phyloP scores from a whole-genome alignment of 2,113 vertebrate genomes.

The Isichthys henryi region DNA sequence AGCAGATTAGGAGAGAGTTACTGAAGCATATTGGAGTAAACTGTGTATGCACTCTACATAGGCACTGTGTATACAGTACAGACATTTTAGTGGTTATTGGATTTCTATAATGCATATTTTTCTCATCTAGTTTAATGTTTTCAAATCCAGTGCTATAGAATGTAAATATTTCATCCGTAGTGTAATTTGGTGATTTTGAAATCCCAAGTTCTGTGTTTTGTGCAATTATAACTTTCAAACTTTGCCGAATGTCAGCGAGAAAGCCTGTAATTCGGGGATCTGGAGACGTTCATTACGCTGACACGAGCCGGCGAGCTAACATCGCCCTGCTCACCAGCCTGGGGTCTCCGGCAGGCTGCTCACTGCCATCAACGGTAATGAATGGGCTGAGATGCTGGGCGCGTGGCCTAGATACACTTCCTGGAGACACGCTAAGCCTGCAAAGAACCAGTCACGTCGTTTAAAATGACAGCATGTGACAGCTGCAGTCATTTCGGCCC shows the following conservation, averaged over 20 bases:
- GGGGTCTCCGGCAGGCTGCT: neutral
- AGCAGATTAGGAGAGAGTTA: neutral
- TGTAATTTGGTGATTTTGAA: neutral
- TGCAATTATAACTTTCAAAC: slow-evolving; percentile 8
- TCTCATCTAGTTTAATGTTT: neutral
- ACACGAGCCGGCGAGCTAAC: neutral
- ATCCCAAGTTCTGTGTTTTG: neutral
- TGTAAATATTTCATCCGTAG: neutral
- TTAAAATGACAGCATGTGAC: slow-evolving; percentile 5
- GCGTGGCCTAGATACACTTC: neutral
- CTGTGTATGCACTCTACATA: neutral
- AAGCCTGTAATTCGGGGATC: neutral
- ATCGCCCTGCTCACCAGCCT: neutral
- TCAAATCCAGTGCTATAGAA: neutral
- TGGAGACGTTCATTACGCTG: neutral
- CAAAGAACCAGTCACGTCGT: neutral
- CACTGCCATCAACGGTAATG: neutral
- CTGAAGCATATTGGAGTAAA: neutral
- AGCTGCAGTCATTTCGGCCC: neutral
- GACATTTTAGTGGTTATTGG: neutral
- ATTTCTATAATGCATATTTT: neutral
- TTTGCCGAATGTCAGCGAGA: neutral
- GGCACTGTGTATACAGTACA: neutral
- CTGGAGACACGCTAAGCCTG: neutral
- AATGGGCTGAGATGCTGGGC: neutral